These are phyloP conservation scores for Octodonta nipae DNA, from an alignment of 2,888 invertebrate species.

Conservation along the genomic window DNA sequence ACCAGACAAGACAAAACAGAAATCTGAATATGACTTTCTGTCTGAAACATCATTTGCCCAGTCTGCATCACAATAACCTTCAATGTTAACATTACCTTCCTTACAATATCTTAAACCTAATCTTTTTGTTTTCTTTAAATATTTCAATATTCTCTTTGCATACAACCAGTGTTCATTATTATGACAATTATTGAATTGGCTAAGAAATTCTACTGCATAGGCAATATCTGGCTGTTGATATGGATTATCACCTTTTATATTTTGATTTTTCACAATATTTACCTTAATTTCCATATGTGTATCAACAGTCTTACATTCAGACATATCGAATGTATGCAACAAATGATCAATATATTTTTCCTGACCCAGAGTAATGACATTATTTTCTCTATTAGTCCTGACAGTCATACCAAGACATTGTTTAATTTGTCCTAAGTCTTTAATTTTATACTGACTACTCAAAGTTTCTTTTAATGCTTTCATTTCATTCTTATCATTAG, in stretches of 20 bases:
- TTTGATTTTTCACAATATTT: conserved; percentile 2
- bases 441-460: conserved; percentile 11
- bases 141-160: conserved; percentile 8
- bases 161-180: conserved; percentile 12
- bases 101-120: conserved; percentile 3
- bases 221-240: conserved; percentile 16
- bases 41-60: conserved; percentile 11
- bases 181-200: conserved; percentile 12
- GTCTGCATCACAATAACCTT: conserved; percentile 5
- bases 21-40: conserved; percentile 31
- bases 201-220: conserved; percentile 15
- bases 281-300: conserved; percentile 9
- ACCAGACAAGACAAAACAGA: conserved; percentile 17
- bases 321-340: conserved; percentile 7
- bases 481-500: conserved; percentile 8
- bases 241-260: conserved; percentile 4
- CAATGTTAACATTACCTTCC: background rate
- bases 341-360: conserved; percentile 12
- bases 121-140: conserved; percentile 7
- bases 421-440: conserved; percentile 8
- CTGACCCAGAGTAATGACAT: conserved; percentile 10
- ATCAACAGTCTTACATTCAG: conserved; percentile 4
- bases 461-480: conserved; percentile 10
- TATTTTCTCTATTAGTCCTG: conserved; percentile 6
- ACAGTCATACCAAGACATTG: conserved; percentile 13